These are phyloP conservation scores for Thymelicus lineola DNA, from an alignment of 2,888 invertebrate species.

Conservation along the genomic window DNA sequence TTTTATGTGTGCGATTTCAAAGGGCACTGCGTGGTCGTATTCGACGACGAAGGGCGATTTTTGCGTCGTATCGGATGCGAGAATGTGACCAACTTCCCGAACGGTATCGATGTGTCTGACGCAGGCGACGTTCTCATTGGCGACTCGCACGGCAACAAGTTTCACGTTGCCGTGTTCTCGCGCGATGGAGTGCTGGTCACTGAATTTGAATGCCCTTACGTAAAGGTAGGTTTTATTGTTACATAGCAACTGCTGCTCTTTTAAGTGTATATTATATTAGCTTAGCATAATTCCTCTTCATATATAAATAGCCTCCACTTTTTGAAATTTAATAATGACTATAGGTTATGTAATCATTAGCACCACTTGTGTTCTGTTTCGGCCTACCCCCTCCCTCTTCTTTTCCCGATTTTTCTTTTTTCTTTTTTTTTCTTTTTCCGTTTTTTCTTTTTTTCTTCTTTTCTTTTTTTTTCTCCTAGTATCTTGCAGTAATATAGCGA, in stretches of 20 bases:
- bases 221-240: constrained; percentile 89
- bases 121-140: constrained; percentile 98
- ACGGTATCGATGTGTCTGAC: constrained; percentile 98
- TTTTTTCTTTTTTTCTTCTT: no score
- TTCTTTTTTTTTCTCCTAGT: no score
- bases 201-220: constrained; percentile 98
- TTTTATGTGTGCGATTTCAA: constrained; percentile 99
- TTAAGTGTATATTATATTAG: no score
- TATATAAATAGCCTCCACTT: no score
- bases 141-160: constrained; percentile 98
- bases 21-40: constrained; percentile 98
- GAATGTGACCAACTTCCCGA: constrained; percentile 98
- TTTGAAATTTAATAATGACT: no score
- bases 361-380: no score
- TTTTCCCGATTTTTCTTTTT: no score
- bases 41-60: constrained; percentile 96
- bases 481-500: no score
- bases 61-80: constrained; percentile 97
- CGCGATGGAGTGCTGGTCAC: constrained; percentile 94
- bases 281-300: no score
- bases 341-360: no score
- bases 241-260: not conserved
- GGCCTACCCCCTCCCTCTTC: no score
- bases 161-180: constrained; percentile 98
- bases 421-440: no score